Evolutionary conservation across 1,140 invertebrate genomes (phyloP).

Genomic region (Zaprionus tsacasi): DNA sequence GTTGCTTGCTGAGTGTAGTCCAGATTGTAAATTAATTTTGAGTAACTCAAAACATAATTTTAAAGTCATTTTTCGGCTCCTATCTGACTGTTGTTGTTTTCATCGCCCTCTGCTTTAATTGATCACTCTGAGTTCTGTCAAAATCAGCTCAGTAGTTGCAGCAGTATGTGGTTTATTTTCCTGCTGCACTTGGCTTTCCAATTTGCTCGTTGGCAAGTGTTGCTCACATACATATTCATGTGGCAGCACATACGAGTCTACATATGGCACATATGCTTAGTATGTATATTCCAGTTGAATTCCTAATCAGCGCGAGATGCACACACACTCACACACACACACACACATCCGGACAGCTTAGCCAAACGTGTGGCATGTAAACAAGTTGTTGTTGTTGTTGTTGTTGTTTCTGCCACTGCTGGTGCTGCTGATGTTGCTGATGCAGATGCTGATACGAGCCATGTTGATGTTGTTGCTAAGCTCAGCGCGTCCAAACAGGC

Average conservation of each 20-base stretch:
- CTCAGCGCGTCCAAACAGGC: constrained; percentile 24
- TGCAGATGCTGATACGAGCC: constrained; percentile 43
- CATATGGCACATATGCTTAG: not conserved
- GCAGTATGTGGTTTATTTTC: not conserved
- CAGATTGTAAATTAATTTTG: too few species aligned
- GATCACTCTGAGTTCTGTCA: not conserved
- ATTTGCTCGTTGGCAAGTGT: constrained; percentile 3
- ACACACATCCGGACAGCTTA: constrained; percentile 24
- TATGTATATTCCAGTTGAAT: constrained; percentile 69
- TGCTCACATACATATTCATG: constrained; percentile 8
- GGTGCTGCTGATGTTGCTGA: constrained; percentile 40
- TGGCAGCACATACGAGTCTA: constrained; percentile 9
- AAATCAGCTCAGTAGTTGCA: not conserved
- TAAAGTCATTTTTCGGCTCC: too few species aligned
- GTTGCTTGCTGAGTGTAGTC: too few species aligned
- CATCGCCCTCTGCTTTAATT: not conserved
- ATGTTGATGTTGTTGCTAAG: constrained; percentile 33
- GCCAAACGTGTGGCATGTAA: constrained; percentile 6
- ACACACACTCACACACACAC: constrained; percentile 26
- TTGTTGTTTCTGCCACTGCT: constrained; percentile 35
- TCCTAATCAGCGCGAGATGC: constrained; percentile 61
- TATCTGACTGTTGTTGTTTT: not conserved
- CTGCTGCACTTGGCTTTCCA: not conserved
- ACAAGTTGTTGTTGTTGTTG: constrained; percentile 33
- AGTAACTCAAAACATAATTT: too few species aligned